phyloP scores from a whole-genome alignment of 2,113 vertebrate genomes.

The Columbina picui region DNA sequence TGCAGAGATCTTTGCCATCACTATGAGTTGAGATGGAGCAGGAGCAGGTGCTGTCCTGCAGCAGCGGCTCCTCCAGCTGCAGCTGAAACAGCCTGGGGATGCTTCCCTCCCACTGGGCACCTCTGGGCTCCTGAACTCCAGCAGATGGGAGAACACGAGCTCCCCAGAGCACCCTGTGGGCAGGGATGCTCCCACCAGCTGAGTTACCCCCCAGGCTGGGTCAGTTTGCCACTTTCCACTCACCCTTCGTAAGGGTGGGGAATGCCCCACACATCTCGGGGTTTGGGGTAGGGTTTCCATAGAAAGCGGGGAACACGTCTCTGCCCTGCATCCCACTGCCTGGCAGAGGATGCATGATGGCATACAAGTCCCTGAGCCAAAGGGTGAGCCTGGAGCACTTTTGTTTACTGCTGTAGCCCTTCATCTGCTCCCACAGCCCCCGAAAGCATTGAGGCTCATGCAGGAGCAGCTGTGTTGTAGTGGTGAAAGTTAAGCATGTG shows the following conservation, averaged over 20 bases:
- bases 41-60: neutral
- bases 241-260: fast-evolving
- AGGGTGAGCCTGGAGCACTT: neutral
- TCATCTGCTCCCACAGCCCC: neutral
- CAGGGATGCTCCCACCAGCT: neutral
- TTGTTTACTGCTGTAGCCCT: neutral
- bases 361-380: fast-evolving
- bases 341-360: fast-evolving
- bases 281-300: neutral
- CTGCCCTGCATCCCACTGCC: neutral
- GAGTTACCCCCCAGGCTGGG: neutral
- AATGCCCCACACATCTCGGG: fast-evolving
- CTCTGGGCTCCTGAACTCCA: neutral
- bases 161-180: neutral
- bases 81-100: fast-evolving
- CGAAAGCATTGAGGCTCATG: neutral
- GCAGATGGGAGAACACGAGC: fast-evolving
- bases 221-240: fast-evolving
- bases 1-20: neutral
- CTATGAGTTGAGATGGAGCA: neutral
- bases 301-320: neutral
- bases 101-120: neutral
- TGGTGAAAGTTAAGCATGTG: neutral
- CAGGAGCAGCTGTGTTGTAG: fast-evolving
- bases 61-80: neutral